Evolutionary conservation across 1,140 invertebrate species (phyloP).

Genomic region (Neodiprion fabricii): DNA sequence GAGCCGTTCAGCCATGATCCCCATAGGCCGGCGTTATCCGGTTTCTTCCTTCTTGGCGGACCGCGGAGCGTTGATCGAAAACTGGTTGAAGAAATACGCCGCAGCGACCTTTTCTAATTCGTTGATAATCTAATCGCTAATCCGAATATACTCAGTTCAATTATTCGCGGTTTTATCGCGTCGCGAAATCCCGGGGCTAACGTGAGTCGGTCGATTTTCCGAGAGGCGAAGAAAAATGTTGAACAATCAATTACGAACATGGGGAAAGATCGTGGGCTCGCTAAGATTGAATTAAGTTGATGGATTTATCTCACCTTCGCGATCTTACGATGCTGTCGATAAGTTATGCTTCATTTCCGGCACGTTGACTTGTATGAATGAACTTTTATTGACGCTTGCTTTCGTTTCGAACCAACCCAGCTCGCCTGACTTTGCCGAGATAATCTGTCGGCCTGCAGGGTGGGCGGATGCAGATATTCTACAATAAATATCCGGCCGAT

Average conservation of each 20-base stretch:
- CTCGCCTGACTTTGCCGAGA: constrained; percentile 25
- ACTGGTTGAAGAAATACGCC: background rate
- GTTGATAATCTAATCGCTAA: too few species aligned
- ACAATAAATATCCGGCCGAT: constrained; percentile 54
- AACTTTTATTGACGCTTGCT: background rate
- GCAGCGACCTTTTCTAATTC: background rate
- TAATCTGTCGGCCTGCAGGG: constrained; percentile 2
- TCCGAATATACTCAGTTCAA: too few species aligned
- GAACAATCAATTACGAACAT: background rate
- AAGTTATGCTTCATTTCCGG: background rate
- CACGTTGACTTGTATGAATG: background rate
- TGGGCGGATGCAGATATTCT: constrained; percentile 40
- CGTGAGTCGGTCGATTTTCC: background rate
- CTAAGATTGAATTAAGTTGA: background rate
- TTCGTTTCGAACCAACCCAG: background rate
- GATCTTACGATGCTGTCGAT: background rate
- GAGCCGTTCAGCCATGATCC: background rate
- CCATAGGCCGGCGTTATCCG: too few species aligned
- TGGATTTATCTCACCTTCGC: background rate
- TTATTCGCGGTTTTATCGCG: background rate
- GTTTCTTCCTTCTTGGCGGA: too few species aligned
- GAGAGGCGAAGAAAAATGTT: background rate
- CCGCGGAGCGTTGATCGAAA: too few species aligned
- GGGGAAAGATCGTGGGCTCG: background rate
- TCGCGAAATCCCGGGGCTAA: too few species aligned